phyloP scores from a whole-genome alignment of 23 tunicate species.

The Trididemnum nubilum region DNA sequence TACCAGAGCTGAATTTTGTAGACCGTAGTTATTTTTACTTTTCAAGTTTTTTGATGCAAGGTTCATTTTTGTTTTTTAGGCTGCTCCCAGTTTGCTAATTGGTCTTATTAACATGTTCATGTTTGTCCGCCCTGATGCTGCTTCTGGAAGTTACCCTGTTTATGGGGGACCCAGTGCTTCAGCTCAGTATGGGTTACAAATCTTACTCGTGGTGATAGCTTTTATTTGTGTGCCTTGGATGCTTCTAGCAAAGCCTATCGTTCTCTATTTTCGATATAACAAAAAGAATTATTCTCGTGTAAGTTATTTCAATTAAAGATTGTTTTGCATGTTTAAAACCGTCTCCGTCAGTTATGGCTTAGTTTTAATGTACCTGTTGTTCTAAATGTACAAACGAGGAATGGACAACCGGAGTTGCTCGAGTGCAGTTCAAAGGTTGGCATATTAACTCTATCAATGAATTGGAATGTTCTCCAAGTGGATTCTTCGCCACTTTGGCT shows the following conservation, averaged over 20 bases:
- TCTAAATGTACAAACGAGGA: too few relatives aligned
- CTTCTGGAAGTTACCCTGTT: slow-evolving; percentile 17
- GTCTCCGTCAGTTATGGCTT: too few relatives aligned
- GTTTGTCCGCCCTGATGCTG: slow-evolving; percentile 53
- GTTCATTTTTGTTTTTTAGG: slow-evolving; percentile 28
- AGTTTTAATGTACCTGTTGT: too few relatives aligned
- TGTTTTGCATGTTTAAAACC: too few relatives aligned
- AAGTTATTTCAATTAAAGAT: not conserved
- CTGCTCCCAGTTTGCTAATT: slow-evolving; percentile 85
- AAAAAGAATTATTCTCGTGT: not conserved
- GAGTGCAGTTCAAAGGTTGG: too few relatives aligned
- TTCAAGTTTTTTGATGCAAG: not conserved
- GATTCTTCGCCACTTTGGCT: too few relatives aligned
- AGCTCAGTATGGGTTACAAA: slow-evolving; percentile 44
- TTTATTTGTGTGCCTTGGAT: slow-evolving; percentile 85
- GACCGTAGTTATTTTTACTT: too few relatives aligned
- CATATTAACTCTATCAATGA: too few relatives aligned
- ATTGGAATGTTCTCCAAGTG: too few relatives aligned
- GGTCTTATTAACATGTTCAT: slow-evolving; percentile 92
- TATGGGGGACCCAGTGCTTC: slow-evolving; percentile 24
- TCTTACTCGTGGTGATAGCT: slow-evolving; percentile 58
- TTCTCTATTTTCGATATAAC: slow-evolving; percentile 44
- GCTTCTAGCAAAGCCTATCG: slow-evolving; percentile 66
- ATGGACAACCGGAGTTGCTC: too few relatives aligned
- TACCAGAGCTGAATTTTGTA: too few relatives aligned